phyloP scores from a whole-genome alignment of 2,888 invertebrate species.

The Podotricha telesiphe region DNA sequence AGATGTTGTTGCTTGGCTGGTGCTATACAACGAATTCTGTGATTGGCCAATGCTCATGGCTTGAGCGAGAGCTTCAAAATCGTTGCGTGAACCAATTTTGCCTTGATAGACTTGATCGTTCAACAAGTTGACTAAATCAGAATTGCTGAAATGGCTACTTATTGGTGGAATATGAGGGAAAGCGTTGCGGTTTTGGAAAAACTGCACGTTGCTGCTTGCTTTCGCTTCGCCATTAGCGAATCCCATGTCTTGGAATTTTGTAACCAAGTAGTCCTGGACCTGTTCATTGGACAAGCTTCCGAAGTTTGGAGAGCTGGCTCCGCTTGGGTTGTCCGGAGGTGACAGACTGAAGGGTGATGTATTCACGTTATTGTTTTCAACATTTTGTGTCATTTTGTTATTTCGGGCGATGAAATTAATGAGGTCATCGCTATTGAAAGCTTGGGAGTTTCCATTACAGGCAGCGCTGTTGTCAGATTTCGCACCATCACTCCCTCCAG shows the following conservation, averaged over 20 bases:
- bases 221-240: constrained; percentile 55
- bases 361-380: constrained; percentile 66
- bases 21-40: constrained; percentile 65
- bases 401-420: constrained; percentile 59
- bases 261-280: constrained; percentile 71
- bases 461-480: constrained; percentile 49
- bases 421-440: constrained; percentile 57
- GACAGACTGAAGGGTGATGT: constrained; percentile 57
- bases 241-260: constrained; percentile 70
- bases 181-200: constrained; percentile 71
- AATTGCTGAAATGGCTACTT: constrained; percentile 64
- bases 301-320: constrained; percentile 56
- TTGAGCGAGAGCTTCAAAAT: constrained; percentile 56
- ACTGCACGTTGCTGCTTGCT: constrained; percentile 65
- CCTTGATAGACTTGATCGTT: constrained; percentile 59
- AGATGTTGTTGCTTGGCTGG: constrained; percentile 75
- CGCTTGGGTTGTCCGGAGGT: constrained; percentile 54
- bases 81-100: constrained; percentile 55
- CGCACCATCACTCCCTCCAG: constrained; percentile 48
- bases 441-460: constrained; percentile 60
- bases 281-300: constrained; percentile 70
- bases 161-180: constrained; percentile 75
- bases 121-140: constrained; percentile 62
- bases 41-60: constrained; percentile 72
- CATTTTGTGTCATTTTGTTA: constrained; percentile 55